These are phyloP conservation scores for Tor tambroides DNA, from an alignment of 2,113 vertebrate genomes.

Conservation along the genomic window DNA sequence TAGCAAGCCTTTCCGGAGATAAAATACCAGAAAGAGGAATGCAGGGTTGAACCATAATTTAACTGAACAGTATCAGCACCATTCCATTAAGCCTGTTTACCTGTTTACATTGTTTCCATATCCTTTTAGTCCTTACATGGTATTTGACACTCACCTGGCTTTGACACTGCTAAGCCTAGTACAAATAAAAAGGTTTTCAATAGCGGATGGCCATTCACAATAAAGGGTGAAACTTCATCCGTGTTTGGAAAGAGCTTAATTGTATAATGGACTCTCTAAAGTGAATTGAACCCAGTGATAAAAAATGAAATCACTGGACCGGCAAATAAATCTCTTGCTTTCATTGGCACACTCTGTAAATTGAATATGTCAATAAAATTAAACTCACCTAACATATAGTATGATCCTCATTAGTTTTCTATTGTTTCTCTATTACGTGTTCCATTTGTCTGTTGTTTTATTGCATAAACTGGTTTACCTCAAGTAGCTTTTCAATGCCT, in stretches of 20 bases:
- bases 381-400: background rate
- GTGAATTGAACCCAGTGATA: slow-evolving; percentile 13
- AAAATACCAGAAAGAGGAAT: background rate
- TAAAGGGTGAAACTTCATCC: slow-evolving; percentile 11
- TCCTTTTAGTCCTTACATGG: background rate
- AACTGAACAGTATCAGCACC: background rate
- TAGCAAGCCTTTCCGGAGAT: background rate
- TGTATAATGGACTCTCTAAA: slow-evolving; percentile 19
- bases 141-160: background rate
- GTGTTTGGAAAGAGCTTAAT: slow-evolving; percentile 15
- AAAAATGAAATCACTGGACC: background rate
- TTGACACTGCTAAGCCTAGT: slow-evolving; percentile 1
- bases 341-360: background rate
- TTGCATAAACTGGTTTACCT: background rate
- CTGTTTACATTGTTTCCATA: background rate
- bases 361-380: background rate
- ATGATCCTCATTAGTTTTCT: background rate
- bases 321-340: slow-evolving; percentile 28
- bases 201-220: background rate
- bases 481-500: background rate
- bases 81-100: slow-evolving; percentile 11
- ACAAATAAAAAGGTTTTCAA: slow-evolving; percentile 31
- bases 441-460: slow-evolving; percentile 3
- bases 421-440: background rate
- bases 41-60: background rate